Evolutionary conservation across 1,140 invertebrate genomes (phyloP).

Genomic region (Cherax quadricarinatus): DNA sequence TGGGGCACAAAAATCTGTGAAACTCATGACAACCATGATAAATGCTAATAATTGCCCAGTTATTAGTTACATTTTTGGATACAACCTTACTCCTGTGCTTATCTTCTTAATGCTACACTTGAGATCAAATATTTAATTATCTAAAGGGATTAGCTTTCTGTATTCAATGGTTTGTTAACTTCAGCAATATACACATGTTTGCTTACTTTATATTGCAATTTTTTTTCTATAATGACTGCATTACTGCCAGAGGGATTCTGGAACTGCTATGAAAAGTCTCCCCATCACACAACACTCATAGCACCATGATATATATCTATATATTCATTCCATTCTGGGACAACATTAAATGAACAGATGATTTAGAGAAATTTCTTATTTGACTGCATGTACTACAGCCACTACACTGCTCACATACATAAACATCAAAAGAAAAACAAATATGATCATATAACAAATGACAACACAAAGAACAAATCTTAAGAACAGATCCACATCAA

Average conservation of each 20-base stretch:
- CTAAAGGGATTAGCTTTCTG: constrained; percentile 19
- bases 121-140: constrained; percentile 59
- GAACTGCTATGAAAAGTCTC: constrained; percentile 18
- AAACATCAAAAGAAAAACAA: constrained; percentile 5
- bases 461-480: background rate
- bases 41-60: constrained; percentile 27
- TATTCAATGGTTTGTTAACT: constrained; percentile 5
- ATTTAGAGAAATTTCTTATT: no score
- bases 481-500: background rate
- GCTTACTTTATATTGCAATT: background rate
- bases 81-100: constrained; percentile 11
- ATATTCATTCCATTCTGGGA: background rate
- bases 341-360: background rate
- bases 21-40: constrained; percentile 41
- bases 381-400: background rate
- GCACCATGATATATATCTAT: constrained; percentile 58
- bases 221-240: background rate
- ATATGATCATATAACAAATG: constrained; percentile 4
- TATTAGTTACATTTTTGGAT: constrained; percentile 17
- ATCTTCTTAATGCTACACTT: constrained; percentile 59
- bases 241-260: background rate
- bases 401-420: background rate
- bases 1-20: constrained; percentile 48
- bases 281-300: constrained; percentile 61
- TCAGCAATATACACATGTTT: background rate